phyloP scores from a whole-genome alignment of 2,888 invertebrate species.

The Mimumesa dahlbomi region DNA sequence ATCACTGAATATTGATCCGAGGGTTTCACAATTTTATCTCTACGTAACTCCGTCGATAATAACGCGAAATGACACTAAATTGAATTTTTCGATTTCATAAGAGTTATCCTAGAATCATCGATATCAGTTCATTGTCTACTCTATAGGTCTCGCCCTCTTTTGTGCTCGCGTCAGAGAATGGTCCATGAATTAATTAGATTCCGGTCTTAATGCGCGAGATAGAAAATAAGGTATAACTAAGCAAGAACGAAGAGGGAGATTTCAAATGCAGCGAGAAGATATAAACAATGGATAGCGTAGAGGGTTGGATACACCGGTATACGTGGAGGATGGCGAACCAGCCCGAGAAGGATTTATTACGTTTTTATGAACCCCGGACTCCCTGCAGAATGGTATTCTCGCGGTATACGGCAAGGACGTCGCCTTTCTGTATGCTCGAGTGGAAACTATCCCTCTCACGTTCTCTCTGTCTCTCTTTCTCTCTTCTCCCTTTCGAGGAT shows the following conservation, averaged over 20 bases:
- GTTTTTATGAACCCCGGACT: slow-evolving; percentile 65
- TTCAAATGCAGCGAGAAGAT: not conserved
- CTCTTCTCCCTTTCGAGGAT: slow-evolving; percentile 10
- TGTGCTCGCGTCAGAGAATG: not conserved
- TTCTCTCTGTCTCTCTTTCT: not conserved
- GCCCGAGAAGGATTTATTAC: slow-evolving; percentile 63
- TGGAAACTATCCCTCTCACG: slow-evolving; percentile 24
- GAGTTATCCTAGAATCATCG: too few relatives aligned
- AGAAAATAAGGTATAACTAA: too few relatives aligned
- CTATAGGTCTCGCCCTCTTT: too few relatives aligned
- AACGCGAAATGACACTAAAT: too few relatives aligned
- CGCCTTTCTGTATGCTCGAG: slow-evolving; percentile 40
- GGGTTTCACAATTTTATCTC: too few relatives aligned
- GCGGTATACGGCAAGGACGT: slow-evolving; percentile 38
- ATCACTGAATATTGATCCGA: too few relatives aligned
- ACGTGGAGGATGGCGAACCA: slow-evolving; percentile 11
- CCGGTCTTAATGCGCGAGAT: too few relatives aligned
- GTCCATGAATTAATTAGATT: not conserved
- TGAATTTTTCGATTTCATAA: too few relatives aligned
- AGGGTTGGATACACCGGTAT: slow-evolving; percentile 4
- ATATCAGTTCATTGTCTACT: too few relatives aligned
- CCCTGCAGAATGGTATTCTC: slow-evolving; percentile 63
- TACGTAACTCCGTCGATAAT: too few relatives aligned
- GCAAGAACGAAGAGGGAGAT: not conserved
- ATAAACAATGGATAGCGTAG: slow-evolving; percentile 5